A percentile compares a stretch with the other conserved stretches of the same genome.
Conservation (phyloP, 2,797 vertebrate genomes). For the Hemibagrus guttatus region DNA sequence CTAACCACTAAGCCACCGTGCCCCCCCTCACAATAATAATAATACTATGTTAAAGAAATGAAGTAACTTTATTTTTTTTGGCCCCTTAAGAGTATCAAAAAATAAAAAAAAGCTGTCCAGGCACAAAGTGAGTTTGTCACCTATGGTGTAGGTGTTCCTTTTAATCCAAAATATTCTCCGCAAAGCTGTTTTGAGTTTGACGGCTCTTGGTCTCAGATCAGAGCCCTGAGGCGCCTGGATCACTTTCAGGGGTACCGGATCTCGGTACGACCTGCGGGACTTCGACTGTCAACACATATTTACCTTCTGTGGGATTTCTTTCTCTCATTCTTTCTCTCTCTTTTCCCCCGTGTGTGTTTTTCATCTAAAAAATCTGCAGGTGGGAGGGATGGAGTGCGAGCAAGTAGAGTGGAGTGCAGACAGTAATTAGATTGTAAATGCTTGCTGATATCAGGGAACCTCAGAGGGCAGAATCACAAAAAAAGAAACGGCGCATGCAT, state of each 20-base stretch:
- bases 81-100: background rate
- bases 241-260: conserved; percentile 52
- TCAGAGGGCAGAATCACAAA: conserved; percentile 66
- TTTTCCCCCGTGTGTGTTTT: conserved; percentile 43
- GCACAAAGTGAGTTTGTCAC: background rate
- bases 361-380: conserved; percentile 59
- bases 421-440: conserved; percentile 75
- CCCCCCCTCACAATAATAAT: no score
- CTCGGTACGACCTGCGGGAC: conserved; percentile 66
- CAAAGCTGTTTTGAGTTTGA: conserved; percentile 26
- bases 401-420: conserved; percentile 50
- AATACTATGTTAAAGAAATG: background rate
- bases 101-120: background rate
- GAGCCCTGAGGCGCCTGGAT: conserved; percentile 52
- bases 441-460: conserved; percentile 71
- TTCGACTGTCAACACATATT: conserved; percentile 65
- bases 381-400: conserved; percentile 46
- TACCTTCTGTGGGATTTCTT: conserved; percentile 45
- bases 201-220: conserved; percentile 40
- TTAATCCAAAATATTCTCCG: background rate
- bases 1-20: no score
- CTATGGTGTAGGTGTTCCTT: background rate
- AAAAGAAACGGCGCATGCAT: conserved; percentile 62
- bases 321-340: background rate
- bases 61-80: background rate